Percentiles rank a stretch among this genome's conserved stretches.
These are phyloP conservation scores for Bacillus rossius DNA, from an alignment of 1,140 invertebrate species.

Conservation along the genomic window DNA sequence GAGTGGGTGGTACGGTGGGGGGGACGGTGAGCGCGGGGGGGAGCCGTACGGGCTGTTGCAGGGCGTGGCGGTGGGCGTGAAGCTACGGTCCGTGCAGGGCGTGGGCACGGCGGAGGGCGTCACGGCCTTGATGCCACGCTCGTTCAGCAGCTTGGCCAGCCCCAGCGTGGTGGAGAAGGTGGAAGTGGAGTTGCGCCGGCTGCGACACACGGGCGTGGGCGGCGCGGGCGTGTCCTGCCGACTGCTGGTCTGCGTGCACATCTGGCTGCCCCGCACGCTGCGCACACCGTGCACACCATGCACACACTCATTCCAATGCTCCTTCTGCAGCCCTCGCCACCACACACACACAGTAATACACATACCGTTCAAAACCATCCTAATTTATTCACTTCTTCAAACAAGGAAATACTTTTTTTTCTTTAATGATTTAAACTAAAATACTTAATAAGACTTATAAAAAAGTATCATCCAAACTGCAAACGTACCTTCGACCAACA, in stretches of 20 bases:
- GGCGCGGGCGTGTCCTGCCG: constrained; percentile 41
- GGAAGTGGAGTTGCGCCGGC: constrained; percentile 59
- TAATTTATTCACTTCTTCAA: no score
- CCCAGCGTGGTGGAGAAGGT: constrained; percentile 76
- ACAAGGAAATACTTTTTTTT: no score
- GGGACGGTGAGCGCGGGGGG: constrained; percentile 45
- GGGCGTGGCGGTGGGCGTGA: constrained; percentile 74
- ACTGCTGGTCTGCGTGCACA: constrained; percentile 6
- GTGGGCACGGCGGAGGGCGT: constrained; percentile 60
- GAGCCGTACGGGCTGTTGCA: constrained; percentile 69
- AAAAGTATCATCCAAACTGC: not conserved
- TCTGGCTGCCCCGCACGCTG: constrained; percentile 12
- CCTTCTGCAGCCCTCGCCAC: no score
- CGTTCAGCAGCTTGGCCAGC: constrained; percentile 73
- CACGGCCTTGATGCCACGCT: constrained; percentile 69
- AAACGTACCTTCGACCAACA: not conserved
- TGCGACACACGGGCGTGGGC: constrained; percentile 53
- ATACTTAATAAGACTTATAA: not conserved
- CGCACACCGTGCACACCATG: not conserved
- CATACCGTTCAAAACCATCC: no score
- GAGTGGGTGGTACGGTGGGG: constrained; percentile 18
- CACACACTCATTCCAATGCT: no score
- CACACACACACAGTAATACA: no score
- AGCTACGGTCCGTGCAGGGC: constrained; percentile 48
- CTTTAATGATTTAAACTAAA: not conserved